Percentiles rank a stretch among this genome's conserved stretches.
These are phyloP conservation scores for Brevipalpus yothersi DNA, from an alignment of 1,140 invertebrate genomes.

Conservation along the genomic window DNA sequence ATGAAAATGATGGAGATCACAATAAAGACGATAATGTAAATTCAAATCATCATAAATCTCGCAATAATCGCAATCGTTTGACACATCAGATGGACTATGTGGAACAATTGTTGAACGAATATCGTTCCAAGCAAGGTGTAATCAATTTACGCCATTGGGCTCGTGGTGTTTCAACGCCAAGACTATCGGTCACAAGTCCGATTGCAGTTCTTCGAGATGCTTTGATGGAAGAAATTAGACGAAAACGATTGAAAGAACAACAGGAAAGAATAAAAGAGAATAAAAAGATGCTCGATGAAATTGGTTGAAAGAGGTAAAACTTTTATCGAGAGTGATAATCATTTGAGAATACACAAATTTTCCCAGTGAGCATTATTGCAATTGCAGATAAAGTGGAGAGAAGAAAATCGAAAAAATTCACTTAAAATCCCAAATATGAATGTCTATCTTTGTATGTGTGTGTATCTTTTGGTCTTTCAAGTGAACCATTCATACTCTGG, in stretches of 20 bases:
- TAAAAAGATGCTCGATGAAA: neutral
- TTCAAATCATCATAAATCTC: neutral
- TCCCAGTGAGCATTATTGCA: no score
- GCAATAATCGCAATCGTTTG: neutral
- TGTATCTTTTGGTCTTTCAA: no score
- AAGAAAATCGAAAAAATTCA: no score
- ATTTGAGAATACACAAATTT: no score
- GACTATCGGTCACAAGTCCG: neutral
- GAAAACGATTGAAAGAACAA: neutral
- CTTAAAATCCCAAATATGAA: no score
- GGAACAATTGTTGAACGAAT: neutral
- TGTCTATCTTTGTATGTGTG: no score
- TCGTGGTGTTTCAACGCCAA: neutral
- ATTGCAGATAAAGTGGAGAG: no score
- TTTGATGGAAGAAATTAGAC: neutral
- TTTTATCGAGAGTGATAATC: no score
- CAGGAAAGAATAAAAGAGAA: neutral
- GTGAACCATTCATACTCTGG: no score
- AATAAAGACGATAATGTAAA: no score
- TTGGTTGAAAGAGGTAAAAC: no score
- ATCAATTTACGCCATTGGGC: neutral
- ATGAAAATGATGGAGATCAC: no score
- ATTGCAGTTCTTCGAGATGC: neutral
- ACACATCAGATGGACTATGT: neutral
- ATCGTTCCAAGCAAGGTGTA: neutral